These are phyloP conservation scores for Poeciliopsis retropinna DNA, from an alignment of 2,113 vertebrate species.

Conservation along the genomic window DNA sequence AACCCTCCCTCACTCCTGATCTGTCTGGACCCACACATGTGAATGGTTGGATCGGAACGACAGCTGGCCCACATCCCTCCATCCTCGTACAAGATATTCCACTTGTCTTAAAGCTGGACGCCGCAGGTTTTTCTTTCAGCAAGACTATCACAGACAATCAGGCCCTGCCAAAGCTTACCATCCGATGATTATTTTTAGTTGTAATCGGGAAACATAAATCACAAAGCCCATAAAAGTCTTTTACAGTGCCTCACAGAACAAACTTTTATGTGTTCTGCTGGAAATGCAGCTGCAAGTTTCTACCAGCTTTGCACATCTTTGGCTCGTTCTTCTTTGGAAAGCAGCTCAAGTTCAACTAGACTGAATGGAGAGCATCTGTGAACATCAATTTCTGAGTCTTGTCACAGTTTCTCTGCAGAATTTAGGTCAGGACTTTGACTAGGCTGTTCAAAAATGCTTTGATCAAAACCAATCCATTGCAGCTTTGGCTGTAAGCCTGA, in stretches of 20 bases:
- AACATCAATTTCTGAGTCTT: neutral
- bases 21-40: constrained; percentile 71
- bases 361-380: neutral
- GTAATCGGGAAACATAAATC: neutral
- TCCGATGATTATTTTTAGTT: neutral
- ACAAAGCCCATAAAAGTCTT: neutral
- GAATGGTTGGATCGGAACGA: constrained; percentile 67
- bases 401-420: neutral
- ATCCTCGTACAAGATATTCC: constrained; percentile 12
- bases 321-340: neutral
- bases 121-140: neutral
- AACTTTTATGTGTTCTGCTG: neutral
- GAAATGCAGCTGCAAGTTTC: neutral
- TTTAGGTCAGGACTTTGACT: neutral
- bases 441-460: neutral
- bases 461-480: neutral
- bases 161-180: neutral
- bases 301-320: neutral
- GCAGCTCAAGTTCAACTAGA: neutral
- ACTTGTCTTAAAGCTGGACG: constrained; percentile 25
- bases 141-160: constrained; percentile 24
- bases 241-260: neutral
- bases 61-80: constrained; percentile 61
- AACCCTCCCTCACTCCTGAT: constrained; percentile 72
- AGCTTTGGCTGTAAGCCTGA: too few relatives aligned